phyloP scores from a whole-genome alignment of 1,140 invertebrate genomes.

The Drosophila asahinai region DNA sequence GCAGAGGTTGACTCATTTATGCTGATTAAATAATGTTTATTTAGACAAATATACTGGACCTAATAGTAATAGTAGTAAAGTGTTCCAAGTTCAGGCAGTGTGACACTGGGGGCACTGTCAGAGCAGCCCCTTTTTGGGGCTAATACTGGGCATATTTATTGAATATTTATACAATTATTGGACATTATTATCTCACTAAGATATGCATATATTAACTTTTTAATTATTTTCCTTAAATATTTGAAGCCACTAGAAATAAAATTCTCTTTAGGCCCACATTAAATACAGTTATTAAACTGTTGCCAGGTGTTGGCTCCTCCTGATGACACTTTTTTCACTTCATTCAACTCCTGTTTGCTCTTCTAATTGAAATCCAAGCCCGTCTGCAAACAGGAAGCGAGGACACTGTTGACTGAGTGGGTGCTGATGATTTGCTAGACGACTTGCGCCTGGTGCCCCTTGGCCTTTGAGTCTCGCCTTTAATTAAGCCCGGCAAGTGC shows the following conservation, averaged over 20 bases:
- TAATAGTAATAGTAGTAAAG: no score
- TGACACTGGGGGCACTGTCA: no score
- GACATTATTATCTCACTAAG: no score
- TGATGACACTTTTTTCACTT: constrained; percentile 42
- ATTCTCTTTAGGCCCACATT: not conserved
- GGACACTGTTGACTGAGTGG: constrained; percentile 11
- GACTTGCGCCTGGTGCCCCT: constrained; percentile 12
- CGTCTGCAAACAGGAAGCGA: constrained; percentile 17
- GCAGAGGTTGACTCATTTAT: not conserved
- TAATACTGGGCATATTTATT: no score
- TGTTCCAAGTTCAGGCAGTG: no score
- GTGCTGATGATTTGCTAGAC: constrained; percentile 25
- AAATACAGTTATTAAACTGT: not conserved
- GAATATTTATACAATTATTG: no score
- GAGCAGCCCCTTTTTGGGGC: no score
- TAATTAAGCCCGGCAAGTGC: constrained; percentile 65
- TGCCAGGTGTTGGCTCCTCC: not conserved
- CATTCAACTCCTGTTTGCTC: constrained; percentile 59
- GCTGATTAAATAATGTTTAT: not conserved
- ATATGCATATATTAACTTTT: no score
- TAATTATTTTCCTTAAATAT: no score
- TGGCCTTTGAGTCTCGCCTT: constrained; percentile 43
- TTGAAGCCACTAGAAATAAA: no score
- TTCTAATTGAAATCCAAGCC: constrained; percentile 65
- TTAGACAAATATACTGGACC: not conserved